These are phyloP conservation scores for Gnathonemus echidnorhynchus DNA, from an alignment of 2,113 vertebrate genomes.

Conservation along the genomic window DNA sequence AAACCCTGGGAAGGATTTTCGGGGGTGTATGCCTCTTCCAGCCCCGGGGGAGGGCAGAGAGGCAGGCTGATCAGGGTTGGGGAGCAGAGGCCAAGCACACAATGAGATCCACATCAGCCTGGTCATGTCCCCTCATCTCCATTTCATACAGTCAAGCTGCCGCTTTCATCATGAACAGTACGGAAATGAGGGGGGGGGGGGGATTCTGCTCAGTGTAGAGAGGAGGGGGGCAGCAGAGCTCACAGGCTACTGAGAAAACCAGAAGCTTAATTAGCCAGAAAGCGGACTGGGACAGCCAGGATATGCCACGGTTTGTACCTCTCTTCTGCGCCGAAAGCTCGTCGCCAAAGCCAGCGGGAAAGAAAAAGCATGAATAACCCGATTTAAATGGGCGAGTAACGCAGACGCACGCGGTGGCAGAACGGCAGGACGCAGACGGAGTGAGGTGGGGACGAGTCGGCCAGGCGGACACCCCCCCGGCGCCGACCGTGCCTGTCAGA, in stretches of 20 bases:
- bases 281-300: constrained; percentile 42
- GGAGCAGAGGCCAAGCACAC: constrained; percentile 31
- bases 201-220: not conserved
- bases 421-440: constrained; percentile 11
- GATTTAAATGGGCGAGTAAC: constrained; percentile 21
- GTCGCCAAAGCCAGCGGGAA: constrained; percentile 35
- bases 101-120: constrained; percentile 65
- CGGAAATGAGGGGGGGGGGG: not conserved
- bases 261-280: constrained; percentile 57
- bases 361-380: constrained; percentile 16
- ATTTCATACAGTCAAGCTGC: constrained; percentile 51
- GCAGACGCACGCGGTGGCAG: constrained; percentile 29
- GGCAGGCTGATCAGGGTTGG: constrained; percentile 22
- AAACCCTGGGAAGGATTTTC: not conserved
- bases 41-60: constrained; percentile 22
- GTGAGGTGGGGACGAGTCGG: constrained; percentile 38
- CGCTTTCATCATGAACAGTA: constrained; percentile 43
- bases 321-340: constrained; percentile 37
- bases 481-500: constrained; percentile 53
- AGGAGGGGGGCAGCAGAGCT: constrained; percentile 20
- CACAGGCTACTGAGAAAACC: constrained; percentile 34
- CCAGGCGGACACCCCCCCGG: constrained; percentile 56
- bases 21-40: constrained; percentile 18
- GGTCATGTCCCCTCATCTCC: constrained; percentile 49
- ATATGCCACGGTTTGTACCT: constrained; percentile 40